Evolutionary conservation across 1,140 invertebrate species (phyloP), one percentile per base, ranked within the genome.

Genomic region (Ericerus pela): DNA sequence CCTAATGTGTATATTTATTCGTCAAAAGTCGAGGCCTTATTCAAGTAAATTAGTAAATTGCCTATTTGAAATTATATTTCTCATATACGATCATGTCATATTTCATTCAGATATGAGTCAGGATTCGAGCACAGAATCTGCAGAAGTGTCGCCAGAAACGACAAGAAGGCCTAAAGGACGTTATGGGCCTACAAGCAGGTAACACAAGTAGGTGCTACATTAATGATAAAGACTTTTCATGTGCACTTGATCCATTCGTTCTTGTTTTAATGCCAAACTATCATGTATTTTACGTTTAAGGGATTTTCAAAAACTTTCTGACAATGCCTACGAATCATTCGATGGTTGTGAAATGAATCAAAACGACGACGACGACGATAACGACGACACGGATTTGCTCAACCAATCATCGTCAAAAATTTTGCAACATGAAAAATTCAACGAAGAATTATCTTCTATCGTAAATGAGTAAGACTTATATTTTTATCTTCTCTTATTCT

Each of bases 71-170:
- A 38, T 47, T 20, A 8, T 47, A 22, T 22, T 24, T n/a, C n/a
- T n/a, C n/a, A n/a, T n/a, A n/a, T n/a, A n/a, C n/a, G n/a, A n/a
- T n/a, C n/a, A n/a, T n/a, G n/a, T n/a, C n/a, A n/a, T n/a, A n/a
- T n/a, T n/a, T n/a, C n/a, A n/a, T n/a, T 4, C 14, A 53, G 51
- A 47, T 47, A 47, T 47, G 10, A 16, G 41, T 31, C 53, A 58
- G 33, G 64, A 65, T 57, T 65, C 64, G 2, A 65, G 64, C 47
- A 63, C 63, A 22, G 64, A 65, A 52, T 65, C 64, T 22, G 62
- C 59, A 18, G 64, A 65, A 43, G 59, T 59, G 31, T 65, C 64
- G 3, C 64, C 64, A 12, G 62, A 63, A 53, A 33, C 63, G 31
- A 56, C 37, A 10, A 56, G 60, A 16, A 41, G 60, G 27, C 55